Percentiles rank a stretch among this genome's conserved stretches.
These are phyloP conservation scores for Discoglossus pictus DNA, from an alignment of 2,797 vertebrate species.

Conservation along the genomic window DNA sequence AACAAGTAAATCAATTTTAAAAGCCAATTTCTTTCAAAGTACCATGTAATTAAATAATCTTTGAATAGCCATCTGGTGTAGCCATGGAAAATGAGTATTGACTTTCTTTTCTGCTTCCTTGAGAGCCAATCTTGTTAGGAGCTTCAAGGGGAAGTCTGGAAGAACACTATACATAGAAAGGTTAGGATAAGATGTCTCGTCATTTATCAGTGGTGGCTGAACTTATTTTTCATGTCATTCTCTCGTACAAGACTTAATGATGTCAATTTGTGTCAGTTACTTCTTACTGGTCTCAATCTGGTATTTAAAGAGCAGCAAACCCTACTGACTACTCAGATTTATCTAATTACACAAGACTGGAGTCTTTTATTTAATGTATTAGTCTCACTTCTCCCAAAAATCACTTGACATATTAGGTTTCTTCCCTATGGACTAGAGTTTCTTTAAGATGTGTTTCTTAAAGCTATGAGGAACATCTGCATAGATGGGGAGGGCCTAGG, in stretches of 20 bases:
- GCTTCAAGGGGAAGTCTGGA: constrained; percentile 3
- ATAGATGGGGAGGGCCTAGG: too few species aligned
- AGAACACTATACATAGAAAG: constrained; percentile 1
- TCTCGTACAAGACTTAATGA: not conserved
- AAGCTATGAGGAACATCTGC: too few species aligned
- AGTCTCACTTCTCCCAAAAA: too few species aligned
- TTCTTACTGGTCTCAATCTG: too few species aligned
- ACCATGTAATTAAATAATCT: constrained; percentile 39
- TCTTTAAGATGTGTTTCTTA: too few species aligned
- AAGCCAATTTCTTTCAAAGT: constrained; percentile 43
- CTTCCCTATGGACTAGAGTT: too few species aligned
- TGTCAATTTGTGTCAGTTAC: constrained; percentile 4
- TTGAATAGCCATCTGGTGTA: constrained; percentile 34
- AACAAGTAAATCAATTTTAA: constrained; percentile 42
- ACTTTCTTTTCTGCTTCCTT: constrained; percentile 25
- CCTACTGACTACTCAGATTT: too few species aligned
- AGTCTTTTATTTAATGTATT: too few species aligned
- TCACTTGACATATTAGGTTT: too few species aligned
- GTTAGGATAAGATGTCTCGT: constrained; percentile 17
- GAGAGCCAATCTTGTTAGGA: constrained; percentile 33
- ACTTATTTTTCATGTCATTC: not conserved
- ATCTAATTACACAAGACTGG: too few species aligned
- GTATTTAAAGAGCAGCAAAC: too few species aligned
- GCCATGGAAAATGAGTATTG: constrained; percentile 45
- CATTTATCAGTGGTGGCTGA: not conserved